Conservation (phyloP, 2,113 vertebrate genomes). For the Eira barbara region DNA sequence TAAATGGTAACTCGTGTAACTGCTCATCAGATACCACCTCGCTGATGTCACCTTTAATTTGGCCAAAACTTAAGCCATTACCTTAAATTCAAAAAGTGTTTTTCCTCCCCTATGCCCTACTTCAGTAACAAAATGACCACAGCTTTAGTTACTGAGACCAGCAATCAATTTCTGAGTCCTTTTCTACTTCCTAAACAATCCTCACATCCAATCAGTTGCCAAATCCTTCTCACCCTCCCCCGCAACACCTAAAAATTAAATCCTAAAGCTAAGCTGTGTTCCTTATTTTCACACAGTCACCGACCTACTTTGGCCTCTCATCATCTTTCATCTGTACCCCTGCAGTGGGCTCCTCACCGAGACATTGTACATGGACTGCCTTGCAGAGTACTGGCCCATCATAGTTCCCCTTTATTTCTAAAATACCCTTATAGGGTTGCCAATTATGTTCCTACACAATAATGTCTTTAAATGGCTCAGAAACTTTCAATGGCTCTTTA, state of each 20-base stretch:
- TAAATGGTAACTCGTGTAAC: neutral
- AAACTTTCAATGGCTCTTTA: neutral
- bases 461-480: neutral
- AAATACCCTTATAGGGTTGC: neutral
- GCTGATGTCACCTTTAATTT: neutral
- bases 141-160: neutral
- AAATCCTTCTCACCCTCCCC: neutral
- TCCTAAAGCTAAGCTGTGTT: neutral
- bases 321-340: neutral
- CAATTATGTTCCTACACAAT: neutral
- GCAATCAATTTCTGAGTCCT: neutral
- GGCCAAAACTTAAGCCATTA: neutral
- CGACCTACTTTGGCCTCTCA: neutral
- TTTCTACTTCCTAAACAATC: neutral
- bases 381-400: neutral
- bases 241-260: neutral
- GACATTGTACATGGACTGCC: neutral
- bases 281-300: neutral
- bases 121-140: neutral
- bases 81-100: neutral
- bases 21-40: neutral
- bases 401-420: neutral
- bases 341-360: neutral
- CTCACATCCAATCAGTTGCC: neutral
- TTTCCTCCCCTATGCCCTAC: neutral